Percentiles rank a stretch among this genome's conserved stretches.
Conservation (phyloP, 30 jellyfish, hydroid and myxozoan genomes). For the Aurelia sp. region DNA sequence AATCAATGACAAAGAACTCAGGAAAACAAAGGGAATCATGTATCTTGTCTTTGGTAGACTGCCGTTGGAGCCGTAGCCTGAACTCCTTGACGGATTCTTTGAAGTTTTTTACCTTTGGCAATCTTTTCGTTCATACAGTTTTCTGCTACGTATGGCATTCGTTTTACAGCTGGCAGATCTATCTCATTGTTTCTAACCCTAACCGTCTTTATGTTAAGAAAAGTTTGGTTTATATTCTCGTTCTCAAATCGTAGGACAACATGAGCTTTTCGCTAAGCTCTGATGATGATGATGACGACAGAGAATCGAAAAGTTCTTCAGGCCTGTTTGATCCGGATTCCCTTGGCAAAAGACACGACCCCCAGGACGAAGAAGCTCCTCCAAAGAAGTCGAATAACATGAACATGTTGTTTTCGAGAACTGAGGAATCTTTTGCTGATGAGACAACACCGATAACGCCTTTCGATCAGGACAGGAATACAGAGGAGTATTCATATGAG, state of each 20-base stretch:
- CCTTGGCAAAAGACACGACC: neutral
- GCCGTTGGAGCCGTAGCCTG: too few relatives aligned
- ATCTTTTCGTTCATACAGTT: too few relatives aligned
- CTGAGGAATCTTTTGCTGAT: conserved; percentile 62
- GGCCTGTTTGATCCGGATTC: conserved; percentile 34
- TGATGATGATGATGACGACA: conserved; percentile 34
- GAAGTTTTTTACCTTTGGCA: too few relatives aligned
- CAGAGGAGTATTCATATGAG: conserved; percentile 2
- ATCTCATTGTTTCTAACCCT: too few relatives aligned
- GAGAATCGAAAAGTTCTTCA: conserved; percentile 28
- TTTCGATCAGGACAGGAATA: conserved; percentile 27
- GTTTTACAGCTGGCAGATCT: too few relatives aligned
- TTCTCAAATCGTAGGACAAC: neutral
- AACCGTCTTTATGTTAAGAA: too few relatives aligned
- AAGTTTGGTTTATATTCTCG: too few relatives aligned
- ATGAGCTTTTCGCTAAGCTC: neutral
- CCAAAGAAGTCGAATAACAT: conserved; percentile 36
- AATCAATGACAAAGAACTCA: too few relatives aligned
- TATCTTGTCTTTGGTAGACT: too few relatives aligned
- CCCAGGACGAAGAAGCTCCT: conserved; percentile 26
- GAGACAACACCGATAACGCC: conserved; percentile 77
- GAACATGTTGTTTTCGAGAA: conserved; percentile 39
- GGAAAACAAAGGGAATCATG: too few relatives aligned
- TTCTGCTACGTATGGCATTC: too few relatives aligned
- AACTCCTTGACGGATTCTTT: too few relatives aligned